Evolutionary conservation across 2,113 vertebrate species (phyloP).

Genomic region (Malurus melanocephalus): DNA sequence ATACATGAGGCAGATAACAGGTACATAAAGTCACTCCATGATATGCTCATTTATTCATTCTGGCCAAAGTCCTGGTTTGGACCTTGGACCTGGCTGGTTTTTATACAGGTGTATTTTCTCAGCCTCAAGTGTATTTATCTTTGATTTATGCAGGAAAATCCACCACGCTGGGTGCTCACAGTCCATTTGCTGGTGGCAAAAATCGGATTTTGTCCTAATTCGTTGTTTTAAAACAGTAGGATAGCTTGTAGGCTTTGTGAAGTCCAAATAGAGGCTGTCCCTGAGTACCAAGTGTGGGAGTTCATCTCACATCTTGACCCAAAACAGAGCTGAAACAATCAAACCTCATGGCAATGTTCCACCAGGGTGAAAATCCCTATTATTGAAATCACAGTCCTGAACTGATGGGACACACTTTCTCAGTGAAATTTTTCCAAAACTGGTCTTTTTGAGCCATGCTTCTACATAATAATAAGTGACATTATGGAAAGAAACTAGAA

Average conservation of each 20-base stretch:
- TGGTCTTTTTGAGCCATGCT: accelerated
- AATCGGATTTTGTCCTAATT: not conserved
- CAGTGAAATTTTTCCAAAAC: not conserved
- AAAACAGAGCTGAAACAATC: not conserved
- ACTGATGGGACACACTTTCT: accelerated
- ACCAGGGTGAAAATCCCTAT: not conserved
- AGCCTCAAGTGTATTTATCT: not conserved
- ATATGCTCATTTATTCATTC: not conserved
- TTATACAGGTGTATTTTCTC: not conserved
- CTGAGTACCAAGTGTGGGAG: not conserved
- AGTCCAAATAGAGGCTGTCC: not conserved
- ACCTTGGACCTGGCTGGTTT: no score
- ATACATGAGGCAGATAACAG: not conserved
- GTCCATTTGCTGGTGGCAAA: not conserved
- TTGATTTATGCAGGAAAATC: not conserved
- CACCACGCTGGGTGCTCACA: not conserved
- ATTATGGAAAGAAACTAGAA: not conserved
- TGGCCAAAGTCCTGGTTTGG: not conserved
- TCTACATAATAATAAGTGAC: not conserved
- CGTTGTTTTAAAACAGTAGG: not conserved
- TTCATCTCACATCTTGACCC: not conserved
- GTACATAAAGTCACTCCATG: not conserved
- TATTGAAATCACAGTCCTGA: not conserved
- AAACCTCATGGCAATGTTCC: not conserved
- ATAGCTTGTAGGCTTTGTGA: not conserved